Percentiles rank a stretch among this genome's conserved stretches.
Conservation (phyloP, 2,888 invertebrate species). For the Notodonta dromedarius region DNA sequence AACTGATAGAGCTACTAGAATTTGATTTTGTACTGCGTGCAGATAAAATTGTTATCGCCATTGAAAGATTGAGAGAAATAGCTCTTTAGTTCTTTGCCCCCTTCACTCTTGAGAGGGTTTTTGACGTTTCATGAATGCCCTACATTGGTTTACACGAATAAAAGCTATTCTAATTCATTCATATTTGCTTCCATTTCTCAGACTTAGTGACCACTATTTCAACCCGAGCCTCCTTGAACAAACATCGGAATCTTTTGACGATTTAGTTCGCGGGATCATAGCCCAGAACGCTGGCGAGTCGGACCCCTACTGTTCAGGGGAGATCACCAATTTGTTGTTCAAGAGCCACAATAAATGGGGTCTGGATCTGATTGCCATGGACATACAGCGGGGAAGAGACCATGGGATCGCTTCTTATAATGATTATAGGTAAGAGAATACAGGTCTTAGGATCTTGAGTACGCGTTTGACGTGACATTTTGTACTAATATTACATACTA, state of each 20-base stretch:
- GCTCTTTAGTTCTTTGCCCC: no score
- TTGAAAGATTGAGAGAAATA: no score
- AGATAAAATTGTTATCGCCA: no score
- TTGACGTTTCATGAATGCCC: no score
- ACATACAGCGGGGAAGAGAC: slow-evolving; percentile 87
- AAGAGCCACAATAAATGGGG: slow-evolving; percentile 78
- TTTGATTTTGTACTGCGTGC: no score
- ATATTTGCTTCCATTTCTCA: slow-evolving; percentile 38
- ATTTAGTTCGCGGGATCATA: slow-evolving; percentile 81
- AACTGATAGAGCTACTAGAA: no score
- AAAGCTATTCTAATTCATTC: neutral
- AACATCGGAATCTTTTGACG: slow-evolving; percentile 75
- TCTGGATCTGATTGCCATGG: slow-evolving; percentile 85
- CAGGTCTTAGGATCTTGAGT: no score
- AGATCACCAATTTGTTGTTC: slow-evolving; percentile 78
- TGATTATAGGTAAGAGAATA: slow-evolving; percentile 77
- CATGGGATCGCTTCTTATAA: slow-evolving; percentile 87
- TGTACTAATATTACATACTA: no score
- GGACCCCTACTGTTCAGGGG: slow-evolving; percentile 81
- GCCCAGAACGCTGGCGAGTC: slow-evolving; percentile 82
- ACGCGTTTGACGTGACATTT: no score
- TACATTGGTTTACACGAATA: no score
- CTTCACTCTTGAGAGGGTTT: no score
- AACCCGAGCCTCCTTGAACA: slow-evolving; percentile 82
- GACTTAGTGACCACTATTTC: slow-evolving; percentile 84